Conservation (phyloP, 2,888 invertebrate species). For the Branchellion lobata region DNA sequence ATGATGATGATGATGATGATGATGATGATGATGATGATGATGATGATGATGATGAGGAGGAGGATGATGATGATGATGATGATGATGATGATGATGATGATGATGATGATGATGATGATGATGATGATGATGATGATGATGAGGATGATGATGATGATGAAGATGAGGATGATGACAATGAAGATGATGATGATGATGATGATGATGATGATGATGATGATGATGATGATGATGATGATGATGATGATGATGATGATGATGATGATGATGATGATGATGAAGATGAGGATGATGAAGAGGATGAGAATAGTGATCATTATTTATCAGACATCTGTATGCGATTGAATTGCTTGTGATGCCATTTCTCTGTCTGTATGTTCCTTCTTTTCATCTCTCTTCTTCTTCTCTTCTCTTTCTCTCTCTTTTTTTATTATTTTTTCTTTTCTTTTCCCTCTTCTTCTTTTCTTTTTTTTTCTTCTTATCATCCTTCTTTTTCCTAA, state of each 20-base stretch:
- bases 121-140: conserved; percentile 13
- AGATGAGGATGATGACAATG: conserved; percentile 22
- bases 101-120: conserved; percentile 3
- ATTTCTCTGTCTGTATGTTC: too few relatives aligned
- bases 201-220: conserved; percentile 45
- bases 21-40: conserved; percentile 40
- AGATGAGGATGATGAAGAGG: conserved; percentile 42
- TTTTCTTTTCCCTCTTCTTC: too few relatives aligned
- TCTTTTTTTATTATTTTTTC: too few relatives aligned
- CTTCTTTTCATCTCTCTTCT: too few relatives aligned
- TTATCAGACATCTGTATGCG: neutral
- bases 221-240: conserved; percentile 44
- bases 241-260: conserved; percentile 36
- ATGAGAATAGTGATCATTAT: conserved; percentile 27
- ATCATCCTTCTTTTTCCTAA: too few relatives aligned
- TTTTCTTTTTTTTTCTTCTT: too few relatives aligned
- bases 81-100: conserved; percentile 37
- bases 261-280: conserved; percentile 42
- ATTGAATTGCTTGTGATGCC: too few relatives aligned
- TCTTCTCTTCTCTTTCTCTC: too few relatives aligned
- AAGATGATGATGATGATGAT: conserved; percentile 45
- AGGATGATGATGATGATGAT: conserved; percentile 45
- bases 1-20: conserved; percentile 38
- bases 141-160: neutral
- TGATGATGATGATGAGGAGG: conserved; percentile 42